phyloP scores from a whole-genome alignment of 2,888 invertebrate species.

The Geophilus truncorum region DNA sequence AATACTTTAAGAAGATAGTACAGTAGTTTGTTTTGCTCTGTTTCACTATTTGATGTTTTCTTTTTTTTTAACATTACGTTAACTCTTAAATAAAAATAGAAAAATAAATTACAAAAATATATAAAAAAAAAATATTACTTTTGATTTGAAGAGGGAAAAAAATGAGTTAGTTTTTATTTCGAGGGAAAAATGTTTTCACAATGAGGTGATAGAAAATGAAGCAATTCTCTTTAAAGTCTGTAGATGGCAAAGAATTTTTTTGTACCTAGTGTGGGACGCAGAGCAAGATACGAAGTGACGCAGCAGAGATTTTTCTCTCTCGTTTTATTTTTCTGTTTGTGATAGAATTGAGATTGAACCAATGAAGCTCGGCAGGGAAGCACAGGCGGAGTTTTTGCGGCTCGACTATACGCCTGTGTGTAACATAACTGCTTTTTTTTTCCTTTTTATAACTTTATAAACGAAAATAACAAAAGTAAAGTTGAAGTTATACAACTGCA shows the following conservation, averaged over 20 bases:
- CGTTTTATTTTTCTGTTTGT: conserved; percentile 1
- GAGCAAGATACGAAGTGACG: conserved; percentile 7
- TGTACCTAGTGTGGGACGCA: background rate
- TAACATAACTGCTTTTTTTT: background rate
- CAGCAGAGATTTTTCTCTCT: conserved; percentile 1
- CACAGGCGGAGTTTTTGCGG: conserved; percentile 3
- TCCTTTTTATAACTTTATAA: background rate
- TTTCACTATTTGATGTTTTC: too few relatives aligned
- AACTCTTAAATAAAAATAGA: background rate
- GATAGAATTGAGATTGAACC: conserved; percentile 20
- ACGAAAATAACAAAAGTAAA: conserved; percentile 1
- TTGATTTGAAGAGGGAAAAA: background rate
- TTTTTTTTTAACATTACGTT: background rate
- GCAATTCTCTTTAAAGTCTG: background rate
- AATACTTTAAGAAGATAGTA: background rate
- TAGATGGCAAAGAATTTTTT: background rate
- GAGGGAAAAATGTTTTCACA: background rate
- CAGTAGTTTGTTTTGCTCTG: background rate
- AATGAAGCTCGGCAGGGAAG: conserved; percentile 11
- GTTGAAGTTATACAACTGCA: background rate
- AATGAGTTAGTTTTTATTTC: background rate
- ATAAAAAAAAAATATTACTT: background rate
- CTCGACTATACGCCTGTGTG: background rate
- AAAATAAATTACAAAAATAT: background rate
- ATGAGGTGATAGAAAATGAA: conserved; percentile 3